Evolutionary conservation across 2,888 invertebrate genomes (phyloP), one percentile per base, ranked within the genome.

Genomic region (Drosophila formosana): DNA sequence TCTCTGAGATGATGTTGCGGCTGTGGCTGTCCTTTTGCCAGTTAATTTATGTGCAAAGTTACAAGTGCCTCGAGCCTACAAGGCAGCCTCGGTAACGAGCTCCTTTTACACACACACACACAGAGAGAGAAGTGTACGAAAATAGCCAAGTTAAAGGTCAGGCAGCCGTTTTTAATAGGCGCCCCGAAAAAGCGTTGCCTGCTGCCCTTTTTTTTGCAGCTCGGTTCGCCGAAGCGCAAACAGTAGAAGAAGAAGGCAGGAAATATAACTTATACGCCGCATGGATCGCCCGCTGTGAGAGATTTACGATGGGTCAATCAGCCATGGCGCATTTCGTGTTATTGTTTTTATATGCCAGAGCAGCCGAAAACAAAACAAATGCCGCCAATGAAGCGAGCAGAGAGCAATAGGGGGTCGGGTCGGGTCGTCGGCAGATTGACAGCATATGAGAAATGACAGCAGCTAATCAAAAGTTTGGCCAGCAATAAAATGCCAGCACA

Each of bases 31-130:
- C 77, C 81, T 85, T 86, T 88, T 81, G 87, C 71, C 89, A 84
- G 89, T 88, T 84, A 88, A 84, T 88, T 84, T 84, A 84, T 84
- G 89, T 78, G 84, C 63, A 84, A 84, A 84, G 88, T 88, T 84
- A 80, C 84, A 84, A 86, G 89, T 86, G 89, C 83, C 83, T 69
- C 57, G 67, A 68, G 86, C 78, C 63, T 51, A 77, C 73, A 55
- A 53, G 55, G 45, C 65, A 65, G 52, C 47, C 43, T 43, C 45
- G 18, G 60, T 72, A 76, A 73, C 88, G 80, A 73, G 82, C 73
- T 82, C 53, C 79, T 79, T 71, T 76, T 25, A 69, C 61, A 69
- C 57, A 60, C 61, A 60, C 26, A 66, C 11, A 64, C n/a, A 58
- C 56, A 53, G 26, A 47, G 3, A n/a, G 32, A 8, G 9, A 26